Conservation (phyloP, 1,140 invertebrate species). For the Cardiocondyla obscurior region DNA sequence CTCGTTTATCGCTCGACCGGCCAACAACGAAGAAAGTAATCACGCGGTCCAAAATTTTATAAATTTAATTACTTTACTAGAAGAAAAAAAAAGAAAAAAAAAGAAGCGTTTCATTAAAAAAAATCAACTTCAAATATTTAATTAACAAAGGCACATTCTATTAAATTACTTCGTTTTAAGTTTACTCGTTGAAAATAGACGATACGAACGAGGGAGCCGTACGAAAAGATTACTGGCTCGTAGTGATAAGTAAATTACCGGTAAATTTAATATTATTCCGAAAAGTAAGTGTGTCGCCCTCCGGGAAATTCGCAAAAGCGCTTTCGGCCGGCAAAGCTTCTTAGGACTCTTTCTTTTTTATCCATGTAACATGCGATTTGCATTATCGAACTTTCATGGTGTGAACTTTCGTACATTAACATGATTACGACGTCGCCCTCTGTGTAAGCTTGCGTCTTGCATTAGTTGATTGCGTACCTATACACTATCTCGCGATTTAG, state of each 20-base stretch:
- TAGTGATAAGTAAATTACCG: background rate
- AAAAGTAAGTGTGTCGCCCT: background rate
- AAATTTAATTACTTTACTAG: background rate
- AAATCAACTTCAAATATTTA: background rate
- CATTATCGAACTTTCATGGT: slow-evolving; percentile 42
- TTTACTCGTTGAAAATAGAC: background rate
- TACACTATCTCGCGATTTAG: background rate
- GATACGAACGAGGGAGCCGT: background rate
- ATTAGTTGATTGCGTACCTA: slow-evolving; percentile 39
- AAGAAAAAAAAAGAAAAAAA: too few relatives aligned
- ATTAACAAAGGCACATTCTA: background rate
- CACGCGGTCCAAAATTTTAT: background rate
- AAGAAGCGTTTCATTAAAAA: too few relatives aligned
- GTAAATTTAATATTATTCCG: slow-evolving; percentile 22
- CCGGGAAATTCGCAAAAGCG: background rate
- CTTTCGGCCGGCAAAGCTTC: background rate
- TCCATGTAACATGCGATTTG: slow-evolving; percentile 20
- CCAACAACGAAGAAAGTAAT: background rate
- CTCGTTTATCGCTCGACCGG: background rate
- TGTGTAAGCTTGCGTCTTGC: slow-evolving; percentile 1
- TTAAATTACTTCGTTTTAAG: background rate
- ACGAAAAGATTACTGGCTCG: background rate
- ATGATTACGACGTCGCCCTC: slow-evolving; percentile 17
- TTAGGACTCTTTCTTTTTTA: slow-evolving; percentile 19
- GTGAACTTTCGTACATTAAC: slow-evolving; percentile 40